Percentiles rank a stretch among this genome's conserved stretches.
Evolutionary conservation across 2,888 invertebrate species (phyloP).

Genomic region (Chorisops tibialis): DNA sequence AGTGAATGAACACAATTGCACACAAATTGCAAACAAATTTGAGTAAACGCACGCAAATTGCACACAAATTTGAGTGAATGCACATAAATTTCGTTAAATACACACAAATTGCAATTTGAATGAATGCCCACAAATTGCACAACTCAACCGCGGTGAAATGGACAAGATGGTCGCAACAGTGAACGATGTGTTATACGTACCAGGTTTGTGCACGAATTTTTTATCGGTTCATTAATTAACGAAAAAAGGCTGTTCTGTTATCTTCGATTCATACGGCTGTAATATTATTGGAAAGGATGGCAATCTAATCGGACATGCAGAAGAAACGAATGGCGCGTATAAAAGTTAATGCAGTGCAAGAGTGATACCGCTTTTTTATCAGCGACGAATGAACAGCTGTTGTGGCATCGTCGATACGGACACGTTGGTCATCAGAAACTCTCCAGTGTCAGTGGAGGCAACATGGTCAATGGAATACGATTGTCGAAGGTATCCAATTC

Average conservation of each 20-base stretch:
- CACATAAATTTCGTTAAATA: too few species aligned
- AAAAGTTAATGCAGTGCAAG: not conserved
- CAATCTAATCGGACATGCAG: slow-evolving; percentile 1
- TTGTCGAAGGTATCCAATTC: slow-evolving; percentile 1
- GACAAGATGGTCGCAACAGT: not conserved
- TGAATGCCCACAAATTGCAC: too few species aligned
- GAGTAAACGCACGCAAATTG: too few species aligned
- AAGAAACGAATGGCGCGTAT: not conserved
- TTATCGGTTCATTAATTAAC: not conserved
- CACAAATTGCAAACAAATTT: too few species aligned
- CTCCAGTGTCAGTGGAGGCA: not conserved
- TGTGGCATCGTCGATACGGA: slow-evolving; percentile 6
- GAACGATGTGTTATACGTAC: not conserved
- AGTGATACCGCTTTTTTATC: not conserved
- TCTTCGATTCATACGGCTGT: not conserved
- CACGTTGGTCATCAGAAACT: slow-evolving; percentile 3
- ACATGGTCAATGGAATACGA: not conserved
- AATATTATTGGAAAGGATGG: slow-evolving; percentile 1
- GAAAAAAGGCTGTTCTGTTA: slow-evolving; percentile 1
- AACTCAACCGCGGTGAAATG: slow-evolving; percentile 1
- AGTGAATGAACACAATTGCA: too few species aligned
- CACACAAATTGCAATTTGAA: too few species aligned
- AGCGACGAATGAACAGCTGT: slow-evolving; percentile 1
- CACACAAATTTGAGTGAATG: too few species aligned
- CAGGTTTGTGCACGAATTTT: too few species aligned